Evolutionary conservation across 1,140 invertebrate genomes (phyloP), one percentile per base, ranked within the genome.

Genomic region (Augochlora pura): DNA sequence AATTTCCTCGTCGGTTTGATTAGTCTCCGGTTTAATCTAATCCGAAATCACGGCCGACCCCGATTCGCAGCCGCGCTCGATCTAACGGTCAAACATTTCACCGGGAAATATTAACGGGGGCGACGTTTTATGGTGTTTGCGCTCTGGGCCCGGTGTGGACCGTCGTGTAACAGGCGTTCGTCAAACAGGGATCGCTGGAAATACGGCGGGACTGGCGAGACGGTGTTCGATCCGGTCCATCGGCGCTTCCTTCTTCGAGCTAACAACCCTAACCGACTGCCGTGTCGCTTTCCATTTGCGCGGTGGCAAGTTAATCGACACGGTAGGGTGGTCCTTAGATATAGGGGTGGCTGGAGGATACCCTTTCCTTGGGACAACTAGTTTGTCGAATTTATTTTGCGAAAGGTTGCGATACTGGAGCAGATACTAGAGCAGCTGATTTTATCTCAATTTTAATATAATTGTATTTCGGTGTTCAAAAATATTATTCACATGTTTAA

Each of bases 1-100:
- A 78, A 77, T 85, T 79, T 79, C 52, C 77, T 49, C 70, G 77
- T 38, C 62, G 71, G 77, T 74, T 79, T 74, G 77, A 79, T 79
- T 79, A 79, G 77, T 21, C 18, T n/a, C 71, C 52, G 14, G 63
- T 23, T 75, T 79, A 74, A 79, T 79, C 77, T 79, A 79, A 79
- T 79, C 70, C 77, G 52, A 74, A 79, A 79, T 73, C 71, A 79
- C 42, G 69, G 23, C 6, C 23, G 23, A 16, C 54, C 27, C 62
- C 67, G 54, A 63, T 77, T 64, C 60, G 42, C 21, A 7, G 21
- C 57, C 57, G 18, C 25, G 4, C 25, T 69, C 70, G 23, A 59
- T 68, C 23, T 18, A 23, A 64, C 32, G 57, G 18, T 57, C 76
- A 71, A 77, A 77, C 70, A 64, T 77, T 71, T 71, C 59, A 64